phyloP scores from a whole-genome alignment of 2,797 vertebrate species.

The Podarcis siculus region DNA sequence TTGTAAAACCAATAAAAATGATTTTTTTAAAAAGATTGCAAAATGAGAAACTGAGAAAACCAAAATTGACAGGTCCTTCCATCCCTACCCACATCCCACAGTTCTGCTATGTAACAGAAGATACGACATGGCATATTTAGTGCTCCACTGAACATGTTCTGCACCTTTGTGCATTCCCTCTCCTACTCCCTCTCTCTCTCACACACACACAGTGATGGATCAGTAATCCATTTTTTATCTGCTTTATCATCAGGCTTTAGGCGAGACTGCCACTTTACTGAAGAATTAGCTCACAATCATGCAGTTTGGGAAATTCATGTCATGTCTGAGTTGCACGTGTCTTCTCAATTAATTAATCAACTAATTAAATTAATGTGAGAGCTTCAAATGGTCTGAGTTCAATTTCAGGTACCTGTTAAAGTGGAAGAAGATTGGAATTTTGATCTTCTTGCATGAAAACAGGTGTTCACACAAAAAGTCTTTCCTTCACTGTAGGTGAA shows the following conservation, averaged over 20 bases:
- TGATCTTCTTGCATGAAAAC: neutral
- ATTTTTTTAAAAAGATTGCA: too few relatives aligned
- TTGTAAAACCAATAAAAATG: too few relatives aligned
- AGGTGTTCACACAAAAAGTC: neutral
- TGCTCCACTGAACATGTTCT: too few relatives aligned
- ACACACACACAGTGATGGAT: too few relatives aligned
- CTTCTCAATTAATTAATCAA: neutral
- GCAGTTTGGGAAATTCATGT: neutral
- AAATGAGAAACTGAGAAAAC: too few relatives aligned
- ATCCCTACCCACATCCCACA: too few relatives aligned
- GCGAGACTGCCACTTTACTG: too few relatives aligned
- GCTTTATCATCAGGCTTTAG: neutral
- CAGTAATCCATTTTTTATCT: neutral
- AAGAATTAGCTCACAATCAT: neutral
- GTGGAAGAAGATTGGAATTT: neutral
- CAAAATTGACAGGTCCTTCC: too few relatives aligned
- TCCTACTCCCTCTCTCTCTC: too few relatives aligned
- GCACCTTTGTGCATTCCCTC: too few relatives aligned
- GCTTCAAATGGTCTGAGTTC: neutral
- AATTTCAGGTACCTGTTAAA: neutral
- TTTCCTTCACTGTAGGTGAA: conserved; percentile 4
- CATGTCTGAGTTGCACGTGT: neutral
- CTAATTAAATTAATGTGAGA: neutral
- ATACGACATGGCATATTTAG: too few relatives aligned
- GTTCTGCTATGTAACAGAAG: too few relatives aligned